A percentile compares a stretch with the other conserved stretches of the same genome.
Conservation (phyloP, 2,113 vertebrate genomes). For the Protobothrops flavoviridis region DNA sequence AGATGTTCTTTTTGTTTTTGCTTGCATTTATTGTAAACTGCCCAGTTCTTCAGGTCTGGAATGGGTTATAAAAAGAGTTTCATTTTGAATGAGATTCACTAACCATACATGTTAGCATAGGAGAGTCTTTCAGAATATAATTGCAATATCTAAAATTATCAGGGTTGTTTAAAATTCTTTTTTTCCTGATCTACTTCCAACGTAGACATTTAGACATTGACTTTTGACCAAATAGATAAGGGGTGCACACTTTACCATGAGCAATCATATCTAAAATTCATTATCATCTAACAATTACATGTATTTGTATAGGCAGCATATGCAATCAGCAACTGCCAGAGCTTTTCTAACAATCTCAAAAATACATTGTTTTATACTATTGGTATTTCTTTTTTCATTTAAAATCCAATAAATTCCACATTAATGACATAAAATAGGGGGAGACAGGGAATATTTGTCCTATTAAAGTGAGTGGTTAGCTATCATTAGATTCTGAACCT, state of each 20-base stretch:
- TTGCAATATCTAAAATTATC: not conserved
- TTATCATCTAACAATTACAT: not conserved
- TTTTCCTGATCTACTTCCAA: conserved; percentile 3
- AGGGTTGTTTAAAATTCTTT: not conserved
- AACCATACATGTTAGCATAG: not conserved
- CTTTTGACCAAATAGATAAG: not conserved
- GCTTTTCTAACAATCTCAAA: conserved; percentile 49
- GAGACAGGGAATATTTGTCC: conserved; percentile 63
- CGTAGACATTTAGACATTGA: not conserved
- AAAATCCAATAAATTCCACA: conserved; percentile 80
- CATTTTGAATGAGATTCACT: not conserved
- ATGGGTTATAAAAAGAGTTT: not conserved
- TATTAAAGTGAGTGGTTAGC: conserved; percentile 74
- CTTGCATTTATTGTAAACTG: not conserved
- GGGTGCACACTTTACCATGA: not conserved
- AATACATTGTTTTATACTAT: conserved; percentile 66
- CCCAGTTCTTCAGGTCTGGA: not conserved
- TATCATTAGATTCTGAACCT: conserved; percentile 75
- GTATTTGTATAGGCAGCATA: conserved; percentile 23
- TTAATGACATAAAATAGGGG: conserved; percentile 75
- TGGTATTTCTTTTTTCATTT: conserved; percentile 79
- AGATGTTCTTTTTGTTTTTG: not conserved
- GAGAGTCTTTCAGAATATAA: not conserved
- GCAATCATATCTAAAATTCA: conserved; percentile 31
- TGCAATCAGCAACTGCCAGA: conserved; percentile 1